These are phyloP conservation scores for Limnodromus scolopaceus DNA, from an alignment of 2,797 vertebrate species.

Conservation along the genomic window DNA sequence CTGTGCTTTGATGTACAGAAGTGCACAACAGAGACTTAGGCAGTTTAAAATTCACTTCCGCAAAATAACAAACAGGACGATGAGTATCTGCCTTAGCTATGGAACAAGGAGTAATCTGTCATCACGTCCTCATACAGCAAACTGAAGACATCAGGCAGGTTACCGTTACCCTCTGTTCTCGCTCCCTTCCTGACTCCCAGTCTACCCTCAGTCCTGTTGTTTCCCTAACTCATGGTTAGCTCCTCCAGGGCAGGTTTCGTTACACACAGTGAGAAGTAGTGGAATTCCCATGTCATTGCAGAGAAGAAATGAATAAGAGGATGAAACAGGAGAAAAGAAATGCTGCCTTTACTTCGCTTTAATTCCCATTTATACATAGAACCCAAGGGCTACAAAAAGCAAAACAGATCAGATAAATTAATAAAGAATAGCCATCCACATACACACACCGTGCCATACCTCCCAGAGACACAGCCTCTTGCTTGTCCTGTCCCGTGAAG, in stretches of 20 bases:
- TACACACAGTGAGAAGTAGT: accelerated
- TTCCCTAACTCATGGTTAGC: not conserved
- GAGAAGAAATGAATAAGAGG: not conserved
- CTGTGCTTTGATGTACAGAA: not conserved
- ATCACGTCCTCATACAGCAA: not conserved
- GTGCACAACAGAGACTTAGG: not conserved
- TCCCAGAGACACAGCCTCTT: not conserved
- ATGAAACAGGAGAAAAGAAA: not conserved
- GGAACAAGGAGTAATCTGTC: not conserved
- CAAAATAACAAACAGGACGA: not conserved
- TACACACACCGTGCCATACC: accelerated
- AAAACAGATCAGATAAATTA: not conserved
- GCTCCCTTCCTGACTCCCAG: not conserved
- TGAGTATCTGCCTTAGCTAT: not conserved
- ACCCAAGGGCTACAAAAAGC: not conserved
- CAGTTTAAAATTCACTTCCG: not conserved
- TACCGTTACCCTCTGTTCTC: not conserved
- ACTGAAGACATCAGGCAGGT: not conserved
- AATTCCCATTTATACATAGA: not conserved
- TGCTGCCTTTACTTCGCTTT: not conserved
- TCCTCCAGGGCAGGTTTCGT: not conserved
- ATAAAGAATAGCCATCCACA: not conserved
- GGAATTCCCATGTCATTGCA: not conserved
- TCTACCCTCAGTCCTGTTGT: not conserved
- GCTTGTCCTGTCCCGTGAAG: accelerated